Evolutionary conservation across 2,113 vertebrate species (phyloP).

Genomic region (Chaetodon auriga): DNA sequence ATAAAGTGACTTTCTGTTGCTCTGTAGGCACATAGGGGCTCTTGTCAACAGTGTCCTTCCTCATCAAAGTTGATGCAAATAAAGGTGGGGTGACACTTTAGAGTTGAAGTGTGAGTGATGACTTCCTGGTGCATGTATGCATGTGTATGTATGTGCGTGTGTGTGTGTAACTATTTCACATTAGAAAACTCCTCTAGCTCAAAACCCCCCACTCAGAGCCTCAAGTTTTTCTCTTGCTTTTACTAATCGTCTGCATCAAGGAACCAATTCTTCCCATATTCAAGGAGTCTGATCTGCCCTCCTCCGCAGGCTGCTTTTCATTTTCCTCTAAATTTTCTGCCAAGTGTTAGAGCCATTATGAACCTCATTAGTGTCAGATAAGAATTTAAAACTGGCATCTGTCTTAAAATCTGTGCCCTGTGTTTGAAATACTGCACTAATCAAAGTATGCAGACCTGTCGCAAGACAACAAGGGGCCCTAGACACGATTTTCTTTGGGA

Average conservation of each 20-base stretch:
- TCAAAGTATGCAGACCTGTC: slow-evolving; percentile 1
- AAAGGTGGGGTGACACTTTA: slow-evolving; percentile 16
- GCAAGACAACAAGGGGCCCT: too few species aligned
- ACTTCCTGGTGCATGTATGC: slow-evolving; percentile 31
- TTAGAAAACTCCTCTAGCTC: slow-evolving; percentile 40
- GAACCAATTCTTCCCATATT: slow-evolving; percentile 32
- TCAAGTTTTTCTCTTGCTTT: slow-evolving; percentile 15
- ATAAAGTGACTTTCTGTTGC: slow-evolving; percentile 10
- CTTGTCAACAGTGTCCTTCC: slow-evolving; percentile 3
- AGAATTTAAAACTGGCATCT: slow-evolving; percentile 36
- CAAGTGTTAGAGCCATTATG: slow-evolving; percentile 43
- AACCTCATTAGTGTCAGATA: slow-evolving; percentile 48
- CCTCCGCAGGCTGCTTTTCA: slow-evolving; percentile 42
- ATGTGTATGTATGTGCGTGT: neutral
- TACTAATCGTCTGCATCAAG: slow-evolving; percentile 35
- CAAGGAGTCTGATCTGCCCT: slow-evolving; percentile 35
- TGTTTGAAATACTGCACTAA: slow-evolving; percentile 27
- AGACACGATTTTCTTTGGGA: too few species aligned
- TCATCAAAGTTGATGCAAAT: slow-evolving; percentile 3
- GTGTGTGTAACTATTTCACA: slow-evolving; percentile 43
- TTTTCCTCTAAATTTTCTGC: slow-evolving; percentile 46
- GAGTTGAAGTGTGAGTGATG: slow-evolving; percentile 5
- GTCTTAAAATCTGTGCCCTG: slow-evolving; percentile 10
- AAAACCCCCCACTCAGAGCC: slow-evolving; percentile 18
- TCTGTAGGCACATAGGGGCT: neutral